Evolutionary conservation across 1,140 invertebrate species (phyloP).

Genomic region (Philopotamus ludificatus): DNA sequence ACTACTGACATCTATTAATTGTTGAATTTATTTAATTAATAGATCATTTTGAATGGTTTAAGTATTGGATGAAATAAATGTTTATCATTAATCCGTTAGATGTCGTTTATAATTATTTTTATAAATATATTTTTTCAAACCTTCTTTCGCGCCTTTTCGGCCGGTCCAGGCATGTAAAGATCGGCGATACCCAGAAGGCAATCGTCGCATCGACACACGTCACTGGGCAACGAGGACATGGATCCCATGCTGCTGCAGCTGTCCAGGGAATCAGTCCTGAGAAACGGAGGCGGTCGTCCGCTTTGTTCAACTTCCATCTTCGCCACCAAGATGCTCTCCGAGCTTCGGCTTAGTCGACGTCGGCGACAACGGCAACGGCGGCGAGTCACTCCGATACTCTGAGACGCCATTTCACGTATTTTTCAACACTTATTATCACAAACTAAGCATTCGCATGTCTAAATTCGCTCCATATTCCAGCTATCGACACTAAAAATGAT

Average conservation of each 20-base stretch:
- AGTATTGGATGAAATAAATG: too few species aligned
- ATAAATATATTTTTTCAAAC: too few species aligned
- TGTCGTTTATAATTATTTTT: too few species aligned
- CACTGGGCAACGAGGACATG: slow-evolving; percentile 64
- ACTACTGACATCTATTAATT: too few species aligned
- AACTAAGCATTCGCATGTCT: too few species aligned
- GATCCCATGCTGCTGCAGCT: slow-evolving; percentile 73
- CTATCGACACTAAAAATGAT: too few species aligned
- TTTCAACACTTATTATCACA: too few species aligned
- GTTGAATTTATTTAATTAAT: too few species aligned
- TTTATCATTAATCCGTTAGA: too few species aligned
- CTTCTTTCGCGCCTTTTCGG: slow-evolving; percentile 64
- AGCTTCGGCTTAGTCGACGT: slow-evolving; percentile 57
- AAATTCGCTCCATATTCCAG: too few species aligned
- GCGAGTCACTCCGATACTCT: slow-evolving; percentile 52
- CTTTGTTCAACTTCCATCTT: slow-evolving; percentile 69
- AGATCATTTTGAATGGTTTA: too few species aligned
- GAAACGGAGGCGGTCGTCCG: slow-evolving; percentile 51
- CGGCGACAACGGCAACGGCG: slow-evolving; percentile 40
- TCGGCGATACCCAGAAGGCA: slow-evolving; percentile 79
- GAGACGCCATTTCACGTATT: slow-evolving; percentile 46
- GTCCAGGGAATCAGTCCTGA: slow-evolving; percentile 75
- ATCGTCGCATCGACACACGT: slow-evolving; percentile 79
- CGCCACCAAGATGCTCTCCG: slow-evolving; percentile 71
- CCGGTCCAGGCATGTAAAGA: slow-evolving; percentile 63